Evolutionary conservation across 2,797 vertebrate genomes (phyloP), one percentile per base, ranked within the genome.

Genomic region (Yasuhikotakia modesta): DNA sequence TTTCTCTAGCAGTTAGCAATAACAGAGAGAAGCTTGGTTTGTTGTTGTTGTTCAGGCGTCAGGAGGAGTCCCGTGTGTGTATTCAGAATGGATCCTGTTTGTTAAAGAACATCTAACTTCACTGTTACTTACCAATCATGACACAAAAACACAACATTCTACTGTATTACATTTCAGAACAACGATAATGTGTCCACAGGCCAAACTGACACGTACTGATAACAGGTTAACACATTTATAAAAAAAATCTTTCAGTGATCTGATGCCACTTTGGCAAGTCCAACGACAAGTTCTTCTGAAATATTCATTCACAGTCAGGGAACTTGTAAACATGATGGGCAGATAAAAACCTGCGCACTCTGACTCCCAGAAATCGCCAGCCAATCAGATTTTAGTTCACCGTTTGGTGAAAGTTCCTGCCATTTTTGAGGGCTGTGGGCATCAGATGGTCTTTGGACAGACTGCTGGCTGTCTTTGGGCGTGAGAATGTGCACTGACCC

Each of bases 131-230:
- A n/a, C 19, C 22, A 61, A 39, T 13, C n/a, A 65, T 24, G 46
- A 64, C 27, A 35, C 27, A 17, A 5, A 67, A 82, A 73, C 76
- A 71, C 79, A 73, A 83, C 81, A 53, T 48, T 43, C 77, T 70
- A 78, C 69, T 81, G 78, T 86, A 80, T 85, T 80, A 79, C 79
- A 17, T 82, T 81, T 79, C 74, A 82, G 76, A 81, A 85, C 79
- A 72, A 83, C 80, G 80, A 83, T 81, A 84, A 76, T 86, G 82
- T 83, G 78, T 64, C 77, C 81, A 80, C 82, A 78, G 78, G 7
- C 19, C 32, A 57, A 16, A 70, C 3, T 32, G 43, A 43, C 21
- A 17, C 2, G 10, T 16, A 53, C 10, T 4, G 24, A 45, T 14
- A 71, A 24, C 32, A 55, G 6, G 35, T 55, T n/a, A 72, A 48